Evolutionary conservation across 2,797 vertebrate species (phyloP), one percentile per base, ranked within the genome.

Genomic region (Adelosebastes latens): DNA sequence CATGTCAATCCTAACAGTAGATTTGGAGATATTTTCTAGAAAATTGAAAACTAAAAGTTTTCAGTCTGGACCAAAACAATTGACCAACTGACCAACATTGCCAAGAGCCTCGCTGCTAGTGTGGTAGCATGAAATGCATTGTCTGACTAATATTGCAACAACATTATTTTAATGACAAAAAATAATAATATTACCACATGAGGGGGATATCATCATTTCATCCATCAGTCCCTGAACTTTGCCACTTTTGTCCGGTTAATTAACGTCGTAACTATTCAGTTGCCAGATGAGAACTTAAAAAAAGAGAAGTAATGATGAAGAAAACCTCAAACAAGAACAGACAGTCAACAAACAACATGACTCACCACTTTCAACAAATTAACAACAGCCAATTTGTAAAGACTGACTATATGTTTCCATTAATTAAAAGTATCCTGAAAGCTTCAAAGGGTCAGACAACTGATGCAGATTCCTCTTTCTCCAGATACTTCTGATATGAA

Each of bases 401-500:
- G 31, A 58, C 13, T 27, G 31, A 12, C 5, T 31, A 6, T 75
- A 56, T 81, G 66, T 72, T 76, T 22, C 7, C 39, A 53, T n/a
- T 27, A 70, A 90, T 82, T 14, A 69, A 82, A 86, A 52, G 8
- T 56, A 53, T 70, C 64, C 55, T 74, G 20, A 36, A 60, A 81
- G 55, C 31, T 42, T 25, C 6, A 14, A 20, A 24, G 32, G 27
- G 18, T 81, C 52, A 32, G 39, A 4, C 36, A 27, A 22, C 16
- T 69, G 53, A 36, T 75, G 14, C 49, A 20, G 49, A 39, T 74
- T 66, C 27, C 22, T 56, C 72, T 67, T 66, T 49, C 69, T 24
- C 7, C 84, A 61, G 72, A 89, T 88, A 46, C 36, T 27, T 84
- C 65, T 39, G 77, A 75, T 46, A 80, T 92, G 84, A 93, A 75